Conservation (phyloP, 2,888 invertebrate genomes). For the Adelognathus sp. region DNA sequence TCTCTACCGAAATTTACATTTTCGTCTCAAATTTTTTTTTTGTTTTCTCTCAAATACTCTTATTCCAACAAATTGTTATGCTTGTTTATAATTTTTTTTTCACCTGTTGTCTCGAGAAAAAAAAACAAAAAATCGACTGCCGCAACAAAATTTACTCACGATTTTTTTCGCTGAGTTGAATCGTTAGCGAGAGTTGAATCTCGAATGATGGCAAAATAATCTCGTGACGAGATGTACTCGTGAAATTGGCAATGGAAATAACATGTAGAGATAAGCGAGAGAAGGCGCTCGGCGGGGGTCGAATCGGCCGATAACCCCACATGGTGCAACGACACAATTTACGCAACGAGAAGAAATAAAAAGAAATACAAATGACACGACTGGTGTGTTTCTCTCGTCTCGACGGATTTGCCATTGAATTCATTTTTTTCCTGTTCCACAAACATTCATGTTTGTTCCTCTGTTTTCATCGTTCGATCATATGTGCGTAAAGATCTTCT, state of each 20-base stretch:
- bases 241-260: conserved; percentile 15
- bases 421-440: no score
- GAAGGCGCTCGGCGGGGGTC: conserved; percentile 28
- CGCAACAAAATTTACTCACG: conserved; percentile 5
- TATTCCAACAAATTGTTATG: no score
- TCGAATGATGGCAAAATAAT: conserved; percentile 34
- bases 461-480: neutral
- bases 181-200: conserved; percentile 23
- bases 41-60: no score
- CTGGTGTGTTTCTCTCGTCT: neutral
- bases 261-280: neutral
- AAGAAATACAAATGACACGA: neutral
- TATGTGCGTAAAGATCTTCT: neutral
- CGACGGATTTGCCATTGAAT: neutral
- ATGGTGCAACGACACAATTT: conserved; percentile 50
- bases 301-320: conserved; percentile 49
- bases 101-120: neutral
- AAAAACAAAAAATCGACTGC: neutral
- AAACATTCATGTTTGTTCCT: neutral
- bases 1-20: no score
- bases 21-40: no score
- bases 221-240: conserved; percentile 37
- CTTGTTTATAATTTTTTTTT: no score
- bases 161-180: neutral
- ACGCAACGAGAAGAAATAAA: conserved; percentile 24